phyloP scores from a whole-genome alignment of 2,797 vertebrate species.

The Acanthurus tractus region DNA sequence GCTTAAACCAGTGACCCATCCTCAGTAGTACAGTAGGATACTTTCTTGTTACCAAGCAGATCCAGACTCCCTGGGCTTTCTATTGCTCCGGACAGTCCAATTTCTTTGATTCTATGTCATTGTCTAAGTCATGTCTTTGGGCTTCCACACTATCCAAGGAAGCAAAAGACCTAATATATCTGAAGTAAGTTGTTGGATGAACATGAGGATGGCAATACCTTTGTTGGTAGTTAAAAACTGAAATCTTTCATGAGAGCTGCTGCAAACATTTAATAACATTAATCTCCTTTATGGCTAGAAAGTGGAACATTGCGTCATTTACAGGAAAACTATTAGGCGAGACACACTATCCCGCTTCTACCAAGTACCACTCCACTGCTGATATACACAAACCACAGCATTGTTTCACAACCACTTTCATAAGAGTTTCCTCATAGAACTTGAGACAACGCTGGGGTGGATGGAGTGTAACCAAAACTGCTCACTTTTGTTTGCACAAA shows the following conservation, averaged over 20 bases:
- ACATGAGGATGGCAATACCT: neutral
- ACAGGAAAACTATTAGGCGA: conserved; percentile 15
- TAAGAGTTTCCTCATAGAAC: conserved; percentile 41
- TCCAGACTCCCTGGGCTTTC: conserved; percentile 42
- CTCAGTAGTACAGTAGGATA: conserved; percentile 31
- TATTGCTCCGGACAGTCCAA: conserved; percentile 35
- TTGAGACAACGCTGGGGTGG: conserved; percentile 19
- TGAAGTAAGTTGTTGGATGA: neutral
- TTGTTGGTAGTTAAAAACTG: neutral
- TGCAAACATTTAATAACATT: neutral
- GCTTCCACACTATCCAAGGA: conserved; percentile 46
- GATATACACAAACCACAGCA: conserved; percentile 38
- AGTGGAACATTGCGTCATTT: conserved; percentile 25
- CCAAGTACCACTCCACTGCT: conserved; percentile 17
- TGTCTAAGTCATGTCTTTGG: conserved; percentile 68
- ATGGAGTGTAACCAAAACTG: conserved; percentile 46
- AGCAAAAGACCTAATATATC: conserved; percentile 9
- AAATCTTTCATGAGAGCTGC: neutral
- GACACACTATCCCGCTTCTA: conserved; percentile 25
- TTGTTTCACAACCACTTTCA: conserved; percentile 42
- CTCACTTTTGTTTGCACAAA: conserved; percentile 51
- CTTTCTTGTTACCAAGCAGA: conserved; percentile 29
- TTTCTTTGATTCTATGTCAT: conserved; percentile 68
- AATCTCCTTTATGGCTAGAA: neutral
- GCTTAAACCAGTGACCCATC: conserved; percentile 57